Conservation (phyloP, 2,888 invertebrate species). For the Zaprionus lineosus region DNA sequence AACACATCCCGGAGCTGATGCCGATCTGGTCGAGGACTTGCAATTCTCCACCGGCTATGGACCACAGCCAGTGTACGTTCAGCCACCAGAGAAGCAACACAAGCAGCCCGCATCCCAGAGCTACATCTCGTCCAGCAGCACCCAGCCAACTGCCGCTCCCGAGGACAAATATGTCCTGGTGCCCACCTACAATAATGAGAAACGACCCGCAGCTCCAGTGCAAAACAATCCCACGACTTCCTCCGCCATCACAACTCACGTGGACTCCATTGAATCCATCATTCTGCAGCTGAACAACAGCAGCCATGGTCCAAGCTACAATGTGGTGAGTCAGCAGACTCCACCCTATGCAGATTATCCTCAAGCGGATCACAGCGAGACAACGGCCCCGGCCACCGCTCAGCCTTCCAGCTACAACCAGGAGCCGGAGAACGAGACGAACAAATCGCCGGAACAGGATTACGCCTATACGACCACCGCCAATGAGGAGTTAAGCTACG, state of each 20-base stretch:
- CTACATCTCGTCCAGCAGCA: constrained; percentile 63
- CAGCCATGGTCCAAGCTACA: constrained; percentile 81
- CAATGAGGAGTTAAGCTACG: constrained; percentile 41
- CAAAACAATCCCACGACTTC: constrained; percentile 66
- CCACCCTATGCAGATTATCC: constrained; percentile 47
- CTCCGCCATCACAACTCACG: constrained; percentile 82
- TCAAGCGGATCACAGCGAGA: constrained; percentile 60
- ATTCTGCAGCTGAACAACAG: constrained; percentile 86
- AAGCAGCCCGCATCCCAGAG: constrained; percentile 84
- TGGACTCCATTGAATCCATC: constrained; percentile 85
- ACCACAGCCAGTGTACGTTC: constrained; percentile 79
- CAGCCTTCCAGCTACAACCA: constrained; percentile 53
- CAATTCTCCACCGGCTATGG: constrained; percentile 84
- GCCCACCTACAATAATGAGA: constrained; percentile 68
- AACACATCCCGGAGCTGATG: constrained; percentile 86
- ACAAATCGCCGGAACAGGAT: constrained; percentile 53
- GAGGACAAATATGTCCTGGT: constrained; percentile 81
- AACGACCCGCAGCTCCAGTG: constrained; percentile 34
- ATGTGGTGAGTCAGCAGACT: constrained; percentile 73
- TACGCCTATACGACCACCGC: constrained; percentile 55
- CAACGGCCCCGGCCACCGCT: constrained; percentile 55
- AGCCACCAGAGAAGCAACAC: constrained; percentile 81
- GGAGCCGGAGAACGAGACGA: constrained; percentile 44
- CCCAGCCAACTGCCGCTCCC: constrained; percentile 53
- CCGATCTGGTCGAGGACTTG: constrained; percentile 85